A percentile compares a stretch with the other conserved stretches of the same genome.
phyloP scores from a whole-genome alignment of 2,113 vertebrate species.

The Microtus oregoni region DNA sequence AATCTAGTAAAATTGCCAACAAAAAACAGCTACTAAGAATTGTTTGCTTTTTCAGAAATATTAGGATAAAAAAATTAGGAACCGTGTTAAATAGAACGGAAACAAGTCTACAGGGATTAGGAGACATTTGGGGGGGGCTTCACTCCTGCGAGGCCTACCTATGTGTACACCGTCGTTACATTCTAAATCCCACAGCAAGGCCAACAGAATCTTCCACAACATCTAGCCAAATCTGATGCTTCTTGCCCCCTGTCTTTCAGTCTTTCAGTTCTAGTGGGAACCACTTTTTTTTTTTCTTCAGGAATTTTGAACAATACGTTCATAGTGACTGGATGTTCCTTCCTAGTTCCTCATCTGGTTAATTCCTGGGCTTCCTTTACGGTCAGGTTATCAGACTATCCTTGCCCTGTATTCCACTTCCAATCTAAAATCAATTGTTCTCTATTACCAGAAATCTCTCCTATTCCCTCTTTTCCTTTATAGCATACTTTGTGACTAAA shows the following conservation, averaged over 20 bases:
- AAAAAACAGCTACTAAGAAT: neutral
- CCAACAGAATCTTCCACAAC: neutral
- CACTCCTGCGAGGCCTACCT: too few species aligned
- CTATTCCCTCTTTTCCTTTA: neutral
- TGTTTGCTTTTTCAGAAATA: neutral
- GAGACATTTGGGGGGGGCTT: neutral
- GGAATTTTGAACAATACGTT: neutral
- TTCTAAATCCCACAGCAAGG: neutral
- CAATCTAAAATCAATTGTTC: neutral
- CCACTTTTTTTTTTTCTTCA: neutral
- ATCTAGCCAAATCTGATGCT: neutral
- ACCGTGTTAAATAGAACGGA: neutral
- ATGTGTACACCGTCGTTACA: rapidly evolving
- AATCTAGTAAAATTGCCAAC: neutral
- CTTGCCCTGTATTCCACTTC: neutral
- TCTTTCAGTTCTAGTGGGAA: too few species aligned
- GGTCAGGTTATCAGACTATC: neutral
- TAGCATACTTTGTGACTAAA: neutral
- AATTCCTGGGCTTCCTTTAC: neutral
- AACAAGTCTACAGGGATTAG: neutral
- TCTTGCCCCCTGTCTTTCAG: neutral
- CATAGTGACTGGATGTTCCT: neutral
- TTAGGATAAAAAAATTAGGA: neutral
- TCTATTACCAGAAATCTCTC: neutral
- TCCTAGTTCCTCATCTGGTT: neutral